Percentiles rank a stretch among this genome's conserved stretches.
Conservation (phyloP, 2,113 vertebrate genomes). For the Syrmaticus mikado region DNA sequence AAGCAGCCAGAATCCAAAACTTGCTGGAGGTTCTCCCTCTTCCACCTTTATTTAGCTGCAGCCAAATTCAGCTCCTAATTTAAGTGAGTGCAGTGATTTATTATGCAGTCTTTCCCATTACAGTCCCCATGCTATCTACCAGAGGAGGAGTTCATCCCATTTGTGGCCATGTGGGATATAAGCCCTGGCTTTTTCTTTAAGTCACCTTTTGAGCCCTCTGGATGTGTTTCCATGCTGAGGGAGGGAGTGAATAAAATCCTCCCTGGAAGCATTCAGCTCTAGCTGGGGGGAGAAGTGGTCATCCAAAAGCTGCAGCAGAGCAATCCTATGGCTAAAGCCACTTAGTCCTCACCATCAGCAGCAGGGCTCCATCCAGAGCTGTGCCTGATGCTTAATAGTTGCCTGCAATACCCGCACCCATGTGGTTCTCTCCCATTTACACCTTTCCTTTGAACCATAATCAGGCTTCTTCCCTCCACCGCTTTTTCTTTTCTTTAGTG, state of each 20-base stretch:
- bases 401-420: accelerated
- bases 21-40: background rate
- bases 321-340: background rate
- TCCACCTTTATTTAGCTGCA: background rate
- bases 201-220: background rate
- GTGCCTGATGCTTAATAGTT: background rate
- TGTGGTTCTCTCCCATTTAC: background rate
- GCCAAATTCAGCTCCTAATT: background rate
- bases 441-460: background rate
- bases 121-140: background rate
- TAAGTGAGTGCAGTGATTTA: background rate
- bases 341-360: background rate
- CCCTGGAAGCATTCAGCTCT: background rate
- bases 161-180: accelerated
- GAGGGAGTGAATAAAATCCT: background rate
- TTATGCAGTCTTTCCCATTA: background rate
- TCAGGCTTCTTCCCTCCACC: background rate
- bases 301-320: background rate
- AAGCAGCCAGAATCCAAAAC: background rate
- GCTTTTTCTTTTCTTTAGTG: background rate
- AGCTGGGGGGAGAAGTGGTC: accelerated
- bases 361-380: background rate
- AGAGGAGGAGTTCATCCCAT: accelerated
- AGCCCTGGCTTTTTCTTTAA: background rate
- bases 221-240: background rate